Conservation (phyloP, 2,797 vertebrate species). For the Momotus momota region DNA sequence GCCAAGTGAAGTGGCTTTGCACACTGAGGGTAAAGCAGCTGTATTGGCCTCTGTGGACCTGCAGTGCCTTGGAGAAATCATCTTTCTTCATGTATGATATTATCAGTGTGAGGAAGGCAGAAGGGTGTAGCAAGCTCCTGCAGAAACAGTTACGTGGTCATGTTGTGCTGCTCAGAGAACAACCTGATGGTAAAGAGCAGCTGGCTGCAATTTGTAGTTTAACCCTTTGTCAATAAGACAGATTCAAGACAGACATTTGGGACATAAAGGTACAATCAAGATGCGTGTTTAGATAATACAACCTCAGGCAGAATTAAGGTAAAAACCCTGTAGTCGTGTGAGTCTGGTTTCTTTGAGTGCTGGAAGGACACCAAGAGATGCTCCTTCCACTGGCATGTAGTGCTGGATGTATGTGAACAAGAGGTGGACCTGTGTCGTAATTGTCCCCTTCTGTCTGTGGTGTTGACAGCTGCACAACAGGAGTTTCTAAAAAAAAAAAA, state of each 20-base stretch:
- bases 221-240: fast-evolving
- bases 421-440: neutral
- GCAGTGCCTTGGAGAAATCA: neutral
- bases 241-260: neutral
- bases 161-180: neutral
- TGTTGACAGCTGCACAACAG: neutral
- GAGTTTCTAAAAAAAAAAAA: neutral
- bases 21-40: neutral
- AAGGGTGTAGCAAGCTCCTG: neutral
- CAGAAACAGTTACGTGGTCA: fast-evolving
- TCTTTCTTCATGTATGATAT: fast-evolving
- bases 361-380: neutral
- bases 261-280: neutral
- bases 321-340: neutral
- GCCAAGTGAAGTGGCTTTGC: neutral
- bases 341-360: neutral
- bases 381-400: neutral
- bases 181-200: neutral
- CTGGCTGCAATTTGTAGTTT: neutral
- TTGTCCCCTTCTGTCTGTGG: fast-evolving
- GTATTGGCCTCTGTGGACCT: neutral
- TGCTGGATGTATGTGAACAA: neutral
- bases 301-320: neutral
- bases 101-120: neutral
- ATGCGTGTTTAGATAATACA: neutral